Base-by-base conservation (phyloP, 92 coral and sea anemone genomes). In the Isaurus tuberculatus region DNA sequence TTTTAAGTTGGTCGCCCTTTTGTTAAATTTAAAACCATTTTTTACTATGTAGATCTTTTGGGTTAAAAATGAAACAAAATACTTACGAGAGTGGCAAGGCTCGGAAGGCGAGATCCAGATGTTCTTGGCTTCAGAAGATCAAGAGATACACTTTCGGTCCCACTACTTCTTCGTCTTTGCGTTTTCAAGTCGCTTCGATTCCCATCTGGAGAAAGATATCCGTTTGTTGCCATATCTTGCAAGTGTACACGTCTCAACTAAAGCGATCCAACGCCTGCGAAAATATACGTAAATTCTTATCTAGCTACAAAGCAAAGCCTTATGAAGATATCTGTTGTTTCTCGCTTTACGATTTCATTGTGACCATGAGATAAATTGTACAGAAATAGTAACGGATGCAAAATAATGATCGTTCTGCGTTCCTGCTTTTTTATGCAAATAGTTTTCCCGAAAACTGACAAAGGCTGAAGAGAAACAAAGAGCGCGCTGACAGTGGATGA, bases 51-150 rank as follows among this genome's bases (percentile, higher is more conserved):
- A n/a, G n/a, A n/a, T n/a, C n/a, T n/a, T n/a, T n/a, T n/a, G 63
- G 10, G 30, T 8, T 70, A 68, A 11, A 55, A 34, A 65, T 4
- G 37, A 19, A 29, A 31, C 68, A 30, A 57, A 29, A 51, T 36
- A 90, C 98, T 89, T 65, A 93, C 98, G 89, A 93, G 61, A 0
- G 98, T 93, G 2, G 90, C 98, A 16, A 93, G 73, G 64, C 98
- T 93, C 0, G 98, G 98, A 11, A 93, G 89, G 2, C 92, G 57
- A 15, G 89, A 88, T 36, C 87, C 87, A 5, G 92, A 89, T 8
- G 85, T 55, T 11, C 92, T 70, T 33, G 92, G 87, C 5, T 78
- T 85, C 17, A 81, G 58, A 57, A 77, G 25, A n/a, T 77, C 82
- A 0, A 77, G 82, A 2, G 82, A 77, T 0, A 58, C 69, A 23